These are phyloP conservation scores for Musca vetustissima DNA, from an alignment of 1,140 invertebrate species.

Conservation along the genomic window DNA sequence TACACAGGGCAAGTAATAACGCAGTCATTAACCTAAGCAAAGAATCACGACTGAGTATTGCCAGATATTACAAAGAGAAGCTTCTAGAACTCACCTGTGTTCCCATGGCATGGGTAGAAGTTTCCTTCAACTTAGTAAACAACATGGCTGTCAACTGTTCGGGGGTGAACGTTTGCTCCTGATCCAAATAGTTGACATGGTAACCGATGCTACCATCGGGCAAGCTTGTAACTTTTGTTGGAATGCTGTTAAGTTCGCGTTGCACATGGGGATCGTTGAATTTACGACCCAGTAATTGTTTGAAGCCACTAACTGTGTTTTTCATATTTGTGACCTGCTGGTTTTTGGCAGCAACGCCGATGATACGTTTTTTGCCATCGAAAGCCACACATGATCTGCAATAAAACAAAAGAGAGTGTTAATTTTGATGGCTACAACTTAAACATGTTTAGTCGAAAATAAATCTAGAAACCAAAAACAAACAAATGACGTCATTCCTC, in stretches of 20 bases:
- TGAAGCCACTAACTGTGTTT: conserved; percentile 94
- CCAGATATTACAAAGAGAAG: background rate
- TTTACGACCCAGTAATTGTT: conserved; percentile 84
- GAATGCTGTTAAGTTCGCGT: conserved; percentile 73
- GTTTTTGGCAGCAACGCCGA: conserved; percentile 96
- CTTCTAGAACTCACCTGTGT: conserved; percentile 61
- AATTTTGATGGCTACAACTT: too few species aligned
- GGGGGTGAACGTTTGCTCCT: conserved; percentile 85
- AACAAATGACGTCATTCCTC: conserved; percentile 2
- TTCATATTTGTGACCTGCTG: conserved; percentile 96
- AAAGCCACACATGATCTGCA: conserved; percentile 93
- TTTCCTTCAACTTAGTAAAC: conserved; percentile 95
- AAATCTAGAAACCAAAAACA: background rate
- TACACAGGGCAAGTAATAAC: conserved; percentile 95
- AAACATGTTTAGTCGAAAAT: background rate
- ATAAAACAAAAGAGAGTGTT: background rate
- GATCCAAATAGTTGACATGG: conserved; percentile 83
- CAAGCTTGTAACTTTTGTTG: conserved; percentile 73
- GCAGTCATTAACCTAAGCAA: conserved; percentile 80
- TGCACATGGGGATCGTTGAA: conserved; percentile 86
- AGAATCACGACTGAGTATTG: background rate
- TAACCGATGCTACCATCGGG: conserved; percentile 77
- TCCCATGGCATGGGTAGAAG: conserved; percentile 81
- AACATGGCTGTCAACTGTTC: conserved; percentile 97
- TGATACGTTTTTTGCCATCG: conserved; percentile 84